Conservation (phyloP, 2,797 vertebrate species). For the Thamnophis elegans region DNA sequence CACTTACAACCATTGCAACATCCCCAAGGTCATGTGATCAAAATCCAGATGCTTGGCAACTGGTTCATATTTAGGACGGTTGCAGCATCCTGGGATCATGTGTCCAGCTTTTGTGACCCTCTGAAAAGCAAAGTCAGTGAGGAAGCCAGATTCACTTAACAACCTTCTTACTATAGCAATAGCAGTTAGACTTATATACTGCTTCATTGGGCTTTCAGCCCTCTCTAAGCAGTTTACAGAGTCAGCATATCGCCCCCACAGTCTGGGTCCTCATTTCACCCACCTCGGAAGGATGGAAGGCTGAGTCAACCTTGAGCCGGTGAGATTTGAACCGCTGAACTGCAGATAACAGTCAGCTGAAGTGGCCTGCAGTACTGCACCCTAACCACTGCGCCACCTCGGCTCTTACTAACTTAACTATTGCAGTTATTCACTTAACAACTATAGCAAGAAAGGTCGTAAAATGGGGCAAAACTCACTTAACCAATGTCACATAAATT, state of each 20-base stretch:
- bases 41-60: not conserved
- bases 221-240: no score
- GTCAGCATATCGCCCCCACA: no score
- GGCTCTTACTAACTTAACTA: not conserved
- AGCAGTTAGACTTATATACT: no score
- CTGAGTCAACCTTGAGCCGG: no score
- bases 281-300: no score
- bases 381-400: no score
- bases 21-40: not conserved
- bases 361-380: no score
- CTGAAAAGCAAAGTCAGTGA: not conserved
- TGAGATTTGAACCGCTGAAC: no score
- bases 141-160: not conserved
- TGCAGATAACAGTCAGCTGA: no score
- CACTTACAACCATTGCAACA: not conserved
- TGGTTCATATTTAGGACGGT: not conserved
- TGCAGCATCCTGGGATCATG: not conserved
- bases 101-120: not conserved
- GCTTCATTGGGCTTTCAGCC: no score
- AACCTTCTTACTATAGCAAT: no score
- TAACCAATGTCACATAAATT: not conserved
- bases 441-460: not conserved
- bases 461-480: not conserved
- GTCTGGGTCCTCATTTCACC: no score
- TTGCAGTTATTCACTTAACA: not conserved